Conservation (phyloP, 2,888 invertebrate species). For the Catocala nupta region DNA sequence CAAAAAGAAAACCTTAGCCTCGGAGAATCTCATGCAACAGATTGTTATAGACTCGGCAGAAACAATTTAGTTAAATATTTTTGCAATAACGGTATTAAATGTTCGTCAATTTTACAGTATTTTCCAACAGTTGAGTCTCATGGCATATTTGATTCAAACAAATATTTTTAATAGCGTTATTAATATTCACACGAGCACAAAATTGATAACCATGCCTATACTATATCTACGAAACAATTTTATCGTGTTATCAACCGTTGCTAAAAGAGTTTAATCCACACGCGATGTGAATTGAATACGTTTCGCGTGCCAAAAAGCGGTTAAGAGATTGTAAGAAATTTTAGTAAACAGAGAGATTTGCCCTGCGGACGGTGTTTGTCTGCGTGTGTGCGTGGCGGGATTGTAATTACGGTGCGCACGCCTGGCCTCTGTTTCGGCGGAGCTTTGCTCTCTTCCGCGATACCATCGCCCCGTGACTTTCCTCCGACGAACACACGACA, state of each 20-base stretch:
- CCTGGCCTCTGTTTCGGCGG: conserved; percentile 69
- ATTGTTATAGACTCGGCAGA: conserved; percentile 20
- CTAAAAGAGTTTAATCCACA: conserved; percentile 77
- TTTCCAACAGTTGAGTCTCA: conserved; percentile 38
- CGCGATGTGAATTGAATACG: conserved; percentile 71
- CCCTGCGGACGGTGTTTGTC: conserved; percentile 47
- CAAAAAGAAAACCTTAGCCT: conserved; percentile 59
- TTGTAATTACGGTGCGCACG: conserved; percentile 76
- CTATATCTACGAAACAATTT: conserved; percentile 61
- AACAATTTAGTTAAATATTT: conserved; percentile 23
- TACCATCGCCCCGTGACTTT: conserved; percentile 70
- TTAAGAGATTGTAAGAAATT: conserved; percentile 75
- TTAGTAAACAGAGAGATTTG: conserved; percentile 77
- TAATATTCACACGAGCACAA: conserved; percentile 60
- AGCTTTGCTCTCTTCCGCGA: conserved; percentile 68
- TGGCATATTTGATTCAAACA: conserved; percentile 45
- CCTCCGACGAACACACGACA: conserved; percentile 60
- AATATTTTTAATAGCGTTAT: conserved; percentile 53
- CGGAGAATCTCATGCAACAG: conserved; percentile 59
- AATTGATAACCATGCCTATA: conserved; percentile 59
- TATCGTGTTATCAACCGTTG: conserved; percentile 66
- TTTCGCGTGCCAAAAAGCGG: conserved; percentile 82
- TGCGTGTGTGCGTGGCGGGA: conserved; percentile 67
- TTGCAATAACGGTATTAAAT: conserved; percentile 36
- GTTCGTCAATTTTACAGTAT: conserved; percentile 29